Evolutionary conservation across 92 coral and sea anemone species (phyloP).

Genomic region (Galaxea fascicularis): DNA sequence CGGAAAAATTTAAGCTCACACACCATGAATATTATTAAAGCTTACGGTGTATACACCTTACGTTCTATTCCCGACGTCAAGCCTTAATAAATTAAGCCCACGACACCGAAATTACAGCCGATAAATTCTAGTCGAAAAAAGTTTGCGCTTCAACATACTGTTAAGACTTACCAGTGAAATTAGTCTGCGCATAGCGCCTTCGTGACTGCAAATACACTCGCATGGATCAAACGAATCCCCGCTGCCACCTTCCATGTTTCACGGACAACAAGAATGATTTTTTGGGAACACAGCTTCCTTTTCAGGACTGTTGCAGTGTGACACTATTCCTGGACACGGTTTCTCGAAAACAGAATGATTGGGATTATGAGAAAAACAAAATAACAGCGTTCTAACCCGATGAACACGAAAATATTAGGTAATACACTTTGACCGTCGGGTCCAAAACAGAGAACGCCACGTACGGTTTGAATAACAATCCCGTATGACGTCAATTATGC

Average conservation of each 20-base stretch:
- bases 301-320: not conserved
- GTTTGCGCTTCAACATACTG: not conserved
- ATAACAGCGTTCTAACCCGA: constrained; percentile 29
- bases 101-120: not conserved
- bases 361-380: not conserved
- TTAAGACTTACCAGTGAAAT: constrained; percentile 90
- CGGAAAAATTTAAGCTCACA: constrained; percentile 12
- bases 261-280: not conserved
- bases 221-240: constrained; percentile 95
- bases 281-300: not conserved
- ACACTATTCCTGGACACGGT: constrained; percentile 17
- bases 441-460: constrained; percentile 70
- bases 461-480: constrained; percentile 74
- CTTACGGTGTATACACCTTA: not conserved
- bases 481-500: constrained; percentile 65
- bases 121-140: too few species aligned
- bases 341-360: not conserved
- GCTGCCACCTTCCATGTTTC: constrained; percentile 86
- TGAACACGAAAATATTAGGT: constrained; percentile 41
- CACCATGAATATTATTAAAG: not conserved
- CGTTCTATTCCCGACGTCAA: not conserved
- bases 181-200: constrained; percentile 97
- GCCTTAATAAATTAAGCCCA: not conserved
- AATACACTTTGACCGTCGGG: not conserved
- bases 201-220: constrained; percentile 97